These are phyloP conservation scores for Aproaerema taeniolella DNA, from an alignment of 2,888 invertebrate species.

Conservation along the genomic window DNA sequence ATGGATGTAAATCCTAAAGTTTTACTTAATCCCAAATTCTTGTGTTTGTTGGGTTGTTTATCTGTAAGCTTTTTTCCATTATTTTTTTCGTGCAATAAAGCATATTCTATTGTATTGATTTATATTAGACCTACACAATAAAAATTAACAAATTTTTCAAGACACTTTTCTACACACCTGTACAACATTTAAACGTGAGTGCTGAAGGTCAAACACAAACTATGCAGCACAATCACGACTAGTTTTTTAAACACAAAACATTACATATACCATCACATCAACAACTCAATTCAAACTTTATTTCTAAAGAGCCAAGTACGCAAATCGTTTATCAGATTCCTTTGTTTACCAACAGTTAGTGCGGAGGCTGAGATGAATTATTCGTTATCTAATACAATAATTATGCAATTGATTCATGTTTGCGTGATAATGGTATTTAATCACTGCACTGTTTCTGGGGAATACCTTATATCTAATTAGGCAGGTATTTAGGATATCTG, in stretches of 20 bases:
- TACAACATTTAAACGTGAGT: conserved; percentile 54
- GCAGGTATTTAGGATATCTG: too few relatives aligned
- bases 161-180: conserved; percentile 28
- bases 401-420: conserved; percentile 34
- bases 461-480: too few relatives aligned
- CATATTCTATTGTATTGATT: too few relatives aligned
- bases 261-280: conserved; percentile 9
- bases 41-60: too few relatives aligned
- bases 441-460: conserved; percentile 2
- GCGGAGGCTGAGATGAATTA: background rate
- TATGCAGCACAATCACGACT: conserved; percentile 65
- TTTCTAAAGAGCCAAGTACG: background rate
- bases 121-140: too few relatives aligned
- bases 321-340: background rate
- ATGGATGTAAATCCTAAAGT: too few relatives aligned
- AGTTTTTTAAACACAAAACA: conserved; percentile 20
- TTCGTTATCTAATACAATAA: conserved; percentile 22
- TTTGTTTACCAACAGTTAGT: conserved; percentile 7
- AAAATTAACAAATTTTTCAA: too few relatives aligned
- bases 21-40: too few relatives aligned
- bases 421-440: conserved; percentile 16
- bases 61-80: too few relatives aligned
- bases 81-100: too few relatives aligned
- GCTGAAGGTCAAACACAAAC: conserved; percentile 57
- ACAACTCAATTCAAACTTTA: conserved; percentile 18